Base-by-base conservation (phyloP, 2,797 vertebrate genomes). In the Eulemur coronatus region DNA sequence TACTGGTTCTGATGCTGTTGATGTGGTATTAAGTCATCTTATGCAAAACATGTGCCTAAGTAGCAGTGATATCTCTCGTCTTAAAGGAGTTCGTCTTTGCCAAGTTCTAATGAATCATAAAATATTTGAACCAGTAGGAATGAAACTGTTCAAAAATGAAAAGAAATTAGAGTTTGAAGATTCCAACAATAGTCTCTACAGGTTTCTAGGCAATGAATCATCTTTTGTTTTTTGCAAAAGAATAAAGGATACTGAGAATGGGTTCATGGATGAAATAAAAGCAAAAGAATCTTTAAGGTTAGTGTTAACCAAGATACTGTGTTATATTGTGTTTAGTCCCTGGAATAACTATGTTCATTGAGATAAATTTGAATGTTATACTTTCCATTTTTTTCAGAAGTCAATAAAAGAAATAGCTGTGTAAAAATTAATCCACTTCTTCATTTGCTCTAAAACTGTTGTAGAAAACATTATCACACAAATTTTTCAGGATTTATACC, bases 71-170 rank as follows among this genome's bases (percentile, higher is more conserved):
- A 98, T 99, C 97, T 99, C 99, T 79, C 98, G 98, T 17, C 98
- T 99, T 69, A 99, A 99, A 97, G 99, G 99, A 12, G 97, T 99
- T 65, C 98, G 98, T 38, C 99, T 99, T 46, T 99, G 99, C 97
- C 99, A 99, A 96, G 98, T 99, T 0, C 96, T 99, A 96, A 99
- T 99, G 99, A 99, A 99, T 95, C 99, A 99, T 20, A 99, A 99
- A 96, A 99, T 99, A 93, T 99, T 99, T 48, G 99, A 99, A 97
- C 97, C 99, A 1, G 98, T 99, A 46, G 99, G 99, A 55, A 98
- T 97, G 0, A 99, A 98, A 97, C 98, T 99, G 80, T 99, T 99
- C 96, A 98, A 98, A 94, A 98, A 98, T 24, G 98, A 99, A 88
- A 99, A 99, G 88, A 99, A 99, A 35, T 94, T 97, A 26, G 95